These are phyloP conservation scores for Clistopyga incitator DNA, from an alignment of 2,888 invertebrate genomes.

Conservation along the genomic window DNA sequence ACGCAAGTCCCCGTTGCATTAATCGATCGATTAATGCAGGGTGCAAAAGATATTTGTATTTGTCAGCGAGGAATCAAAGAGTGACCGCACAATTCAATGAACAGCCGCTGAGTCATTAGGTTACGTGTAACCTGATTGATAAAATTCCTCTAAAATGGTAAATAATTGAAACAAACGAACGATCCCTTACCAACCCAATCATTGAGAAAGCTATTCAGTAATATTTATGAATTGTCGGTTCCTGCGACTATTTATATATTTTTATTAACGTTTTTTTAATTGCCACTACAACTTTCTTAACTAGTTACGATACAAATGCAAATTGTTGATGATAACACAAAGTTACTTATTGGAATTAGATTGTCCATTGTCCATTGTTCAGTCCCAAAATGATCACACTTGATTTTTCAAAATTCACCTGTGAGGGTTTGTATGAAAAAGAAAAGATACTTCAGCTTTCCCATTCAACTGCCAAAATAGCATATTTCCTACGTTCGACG, in stretches of 20 bases:
- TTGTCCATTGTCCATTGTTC: too few species aligned
- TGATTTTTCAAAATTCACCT: too few species aligned
- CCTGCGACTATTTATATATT: too few species aligned
- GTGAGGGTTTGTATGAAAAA: not conserved
- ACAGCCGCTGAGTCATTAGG: not conserved
- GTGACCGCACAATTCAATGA: slow-evolving; percentile 20
- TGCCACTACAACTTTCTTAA: too few species aligned
- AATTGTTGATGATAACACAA: too few species aligned
- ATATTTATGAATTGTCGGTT: too few species aligned
- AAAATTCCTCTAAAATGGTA: not conserved
- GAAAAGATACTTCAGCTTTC: too few species aligned
- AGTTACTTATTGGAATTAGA: too few species aligned
- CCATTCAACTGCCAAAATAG: too few species aligned
- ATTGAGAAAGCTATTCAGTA: not conserved
- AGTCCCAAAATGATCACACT: slow-evolving; percentile 14
- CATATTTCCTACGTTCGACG: too few species aligned
- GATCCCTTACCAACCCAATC: not conserved
- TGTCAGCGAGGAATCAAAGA: slow-evolving; percentile 16
- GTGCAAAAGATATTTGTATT: slow-evolving; percentile 22
- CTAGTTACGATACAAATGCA: too few species aligned
- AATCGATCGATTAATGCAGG: slow-evolving; percentile 16
- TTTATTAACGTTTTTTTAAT: too few species aligned
- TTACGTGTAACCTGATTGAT: slow-evolving; percentile 9
- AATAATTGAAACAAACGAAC: not conserved
- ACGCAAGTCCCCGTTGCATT: slow-evolving; percentile 1